A percentile compares a stretch with the other conserved stretches of the same genome.
These are phyloP conservation scores for Myripristis murdjan DNA, from an alignment of 2,797 vertebrate genomes.

Conservation along the genomic window DNA sequence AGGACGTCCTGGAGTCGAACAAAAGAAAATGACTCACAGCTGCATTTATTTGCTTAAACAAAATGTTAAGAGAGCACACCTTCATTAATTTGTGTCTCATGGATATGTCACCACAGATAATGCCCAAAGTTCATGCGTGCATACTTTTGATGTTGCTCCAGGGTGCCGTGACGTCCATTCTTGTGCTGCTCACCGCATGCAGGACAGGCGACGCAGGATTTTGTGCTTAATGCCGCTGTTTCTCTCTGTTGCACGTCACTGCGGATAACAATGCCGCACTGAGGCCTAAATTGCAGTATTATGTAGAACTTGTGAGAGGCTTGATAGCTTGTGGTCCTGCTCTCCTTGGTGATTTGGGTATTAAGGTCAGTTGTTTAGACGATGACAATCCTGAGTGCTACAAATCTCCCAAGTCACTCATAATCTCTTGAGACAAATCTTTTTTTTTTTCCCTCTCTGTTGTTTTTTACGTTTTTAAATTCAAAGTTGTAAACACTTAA, in stretches of 20 bases:
- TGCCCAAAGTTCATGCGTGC: not conserved
- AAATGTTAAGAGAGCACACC: too few species aligned
- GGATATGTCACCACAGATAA: too few species aligned
- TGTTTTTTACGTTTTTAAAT: slow-evolving; percentile 41
- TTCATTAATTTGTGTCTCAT: too few species aligned
- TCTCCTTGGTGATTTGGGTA: slow-evolving; percentile 51
- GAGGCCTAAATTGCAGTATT: slow-evolving; percentile 24
- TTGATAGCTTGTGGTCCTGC: slow-evolving; percentile 9
- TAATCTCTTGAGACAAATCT: slow-evolving; percentile 68
- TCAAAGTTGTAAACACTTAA: slow-evolving; percentile 21
- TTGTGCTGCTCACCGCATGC: not conserved
- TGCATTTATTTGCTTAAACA: too few species aligned
- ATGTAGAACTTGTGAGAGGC: slow-evolving; percentile 4
- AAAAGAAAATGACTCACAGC: too few species aligned
- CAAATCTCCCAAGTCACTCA: slow-evolving; percentile 59
- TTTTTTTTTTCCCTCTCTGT: slow-evolving; percentile 34
- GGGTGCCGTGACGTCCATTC: slow-evolving; percentile 12
- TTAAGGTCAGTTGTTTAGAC: slow-evolving; percentile 72
- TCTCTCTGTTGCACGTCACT: slow-evolving; percentile 16
- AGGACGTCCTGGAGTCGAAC: too few species aligned
- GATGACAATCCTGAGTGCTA: slow-evolving; percentile 39
- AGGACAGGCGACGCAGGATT: not conserved
- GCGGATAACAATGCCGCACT: slow-evolving; percentile 27
- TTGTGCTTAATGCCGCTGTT: not conserved
- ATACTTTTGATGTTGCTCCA: slow-evolving; percentile 33